A percentile compares a stretch with the other conserved stretches of the same genome.
These are phyloP conservation scores for Tuta absoluta DNA, from an alignment of 2,888 invertebrate species.

Conservation along the genomic window DNA sequence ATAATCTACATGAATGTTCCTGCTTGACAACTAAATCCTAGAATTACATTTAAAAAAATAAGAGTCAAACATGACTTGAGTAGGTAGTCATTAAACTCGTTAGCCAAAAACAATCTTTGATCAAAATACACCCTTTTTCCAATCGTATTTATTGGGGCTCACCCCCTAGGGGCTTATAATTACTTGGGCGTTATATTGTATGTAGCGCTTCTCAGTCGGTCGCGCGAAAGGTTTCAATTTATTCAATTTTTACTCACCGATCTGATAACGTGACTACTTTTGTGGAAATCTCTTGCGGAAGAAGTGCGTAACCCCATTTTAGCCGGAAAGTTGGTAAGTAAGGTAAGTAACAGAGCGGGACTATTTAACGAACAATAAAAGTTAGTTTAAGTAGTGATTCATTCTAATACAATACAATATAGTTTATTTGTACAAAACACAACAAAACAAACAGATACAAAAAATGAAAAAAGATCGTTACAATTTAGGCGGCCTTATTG, in stretches of 20 bases:
- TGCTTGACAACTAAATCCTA: background rate
- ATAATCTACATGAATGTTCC: too few relatives aligned
- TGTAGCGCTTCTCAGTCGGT: conserved; percentile 18
- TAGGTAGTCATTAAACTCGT: conserved; percentile 24
- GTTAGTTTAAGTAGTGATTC: too few relatives aligned
- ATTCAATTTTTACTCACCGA: conserved; percentile 24
- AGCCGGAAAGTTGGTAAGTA: too few relatives aligned
- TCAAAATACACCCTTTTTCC: conserved; percentile 28
- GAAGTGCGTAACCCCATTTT: background rate
- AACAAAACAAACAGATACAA: too few relatives aligned
- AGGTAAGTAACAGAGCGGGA: too few relatives aligned
- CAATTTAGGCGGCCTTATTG: too few relatives aligned
- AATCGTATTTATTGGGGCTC: conserved; percentile 30
- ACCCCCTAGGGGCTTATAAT: conserved; percentile 33
- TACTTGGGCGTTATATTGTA: conserved; percentile 30
- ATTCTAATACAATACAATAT: too few relatives aligned
- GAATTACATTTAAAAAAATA: background rate
- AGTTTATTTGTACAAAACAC: too few relatives aligned
- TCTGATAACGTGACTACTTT: background rate
- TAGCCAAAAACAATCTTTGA: conserved; percentile 22
- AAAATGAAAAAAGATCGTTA: too few relatives aligned
- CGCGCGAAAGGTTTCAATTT: conserved; percentile 26
- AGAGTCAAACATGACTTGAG: too few relatives aligned
- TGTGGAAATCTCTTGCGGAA: background rate
- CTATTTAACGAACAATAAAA: too few relatives aligned